Conservation (phyloP, 2,797 vertebrate species). For the Oreortyx pictus region DNA sequence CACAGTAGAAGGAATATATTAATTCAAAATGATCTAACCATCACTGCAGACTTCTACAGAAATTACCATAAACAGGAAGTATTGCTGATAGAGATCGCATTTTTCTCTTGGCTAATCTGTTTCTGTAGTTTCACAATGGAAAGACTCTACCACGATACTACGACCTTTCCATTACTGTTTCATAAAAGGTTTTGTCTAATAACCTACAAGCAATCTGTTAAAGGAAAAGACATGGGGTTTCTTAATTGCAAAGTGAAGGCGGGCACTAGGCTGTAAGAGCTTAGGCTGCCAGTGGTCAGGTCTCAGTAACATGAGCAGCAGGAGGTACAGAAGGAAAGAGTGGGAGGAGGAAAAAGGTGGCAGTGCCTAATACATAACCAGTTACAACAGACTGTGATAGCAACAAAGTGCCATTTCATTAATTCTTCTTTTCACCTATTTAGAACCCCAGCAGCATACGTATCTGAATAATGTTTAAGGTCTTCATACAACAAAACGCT, state of each 20-base stretch:
- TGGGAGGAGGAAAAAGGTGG: background rate
- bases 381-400: background rate
- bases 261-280: accelerated
- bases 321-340: background rate
- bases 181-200: background rate
- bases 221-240: background rate
- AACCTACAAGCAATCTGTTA: background rate
- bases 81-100: background rate
- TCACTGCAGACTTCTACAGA: background rate
- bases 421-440: background rate
- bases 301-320: accelerated
- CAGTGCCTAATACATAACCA: background rate
- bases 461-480: background rate
- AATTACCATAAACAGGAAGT: background rate
- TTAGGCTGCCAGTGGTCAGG: accelerated
- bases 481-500: background rate
- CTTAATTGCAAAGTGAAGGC: background rate
- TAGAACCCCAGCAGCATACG: background rate
- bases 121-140: background rate
- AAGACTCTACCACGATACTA: background rate
- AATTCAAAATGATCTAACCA: background rate
- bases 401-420: background rate
- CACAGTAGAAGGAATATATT: background rate
- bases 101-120: background rate
- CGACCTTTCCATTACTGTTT: background rate